phyloP scores from a whole-genome alignment of 1,140 invertebrate genomes.

The Maconellicoccus hirsutus region DNA sequence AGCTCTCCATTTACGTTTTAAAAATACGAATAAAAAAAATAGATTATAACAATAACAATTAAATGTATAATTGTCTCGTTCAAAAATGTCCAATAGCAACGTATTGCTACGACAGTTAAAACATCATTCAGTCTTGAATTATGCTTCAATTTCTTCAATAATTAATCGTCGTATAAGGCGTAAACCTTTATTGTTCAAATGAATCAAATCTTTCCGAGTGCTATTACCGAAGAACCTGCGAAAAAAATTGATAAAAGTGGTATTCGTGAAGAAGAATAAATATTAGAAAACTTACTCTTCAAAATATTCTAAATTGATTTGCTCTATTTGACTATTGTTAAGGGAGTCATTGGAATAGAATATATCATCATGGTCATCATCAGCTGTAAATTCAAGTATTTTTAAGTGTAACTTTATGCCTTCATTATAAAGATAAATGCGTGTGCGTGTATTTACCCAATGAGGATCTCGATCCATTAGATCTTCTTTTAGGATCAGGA shows the following conservation, averaged over 20 bases:
- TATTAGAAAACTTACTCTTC: not conserved
- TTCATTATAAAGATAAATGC: too few relatives aligned
- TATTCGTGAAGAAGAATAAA: not conserved
- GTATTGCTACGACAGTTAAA: too few relatives aligned
- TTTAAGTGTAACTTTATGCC: too few relatives aligned
- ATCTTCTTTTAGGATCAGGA: not conserved
- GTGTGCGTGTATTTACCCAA: not conserved
- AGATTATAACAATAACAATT: too few relatives aligned
- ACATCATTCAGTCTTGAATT: not conserved
- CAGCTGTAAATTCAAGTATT: not conserved
- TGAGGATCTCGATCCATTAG: not conserved
- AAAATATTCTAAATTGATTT: not conserved
- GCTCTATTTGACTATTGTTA: not conserved
- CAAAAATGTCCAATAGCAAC: too few relatives aligned
- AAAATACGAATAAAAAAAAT: too few relatives aligned
- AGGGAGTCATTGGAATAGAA: not conserved
- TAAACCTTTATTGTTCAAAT: conserved; percentile 6
- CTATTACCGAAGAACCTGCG: not conserved
- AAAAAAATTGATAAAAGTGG: not conserved
- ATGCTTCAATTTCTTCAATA: not conserved
- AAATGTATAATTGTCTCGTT: too few relatives aligned
- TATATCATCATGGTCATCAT: not conserved
- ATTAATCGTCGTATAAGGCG: not conserved
- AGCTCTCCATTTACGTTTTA: too few relatives aligned
- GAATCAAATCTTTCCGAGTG: not conserved